Conservation (phyloP, 2,888 invertebrate genomes). For the Melipona beecheii region DNA sequence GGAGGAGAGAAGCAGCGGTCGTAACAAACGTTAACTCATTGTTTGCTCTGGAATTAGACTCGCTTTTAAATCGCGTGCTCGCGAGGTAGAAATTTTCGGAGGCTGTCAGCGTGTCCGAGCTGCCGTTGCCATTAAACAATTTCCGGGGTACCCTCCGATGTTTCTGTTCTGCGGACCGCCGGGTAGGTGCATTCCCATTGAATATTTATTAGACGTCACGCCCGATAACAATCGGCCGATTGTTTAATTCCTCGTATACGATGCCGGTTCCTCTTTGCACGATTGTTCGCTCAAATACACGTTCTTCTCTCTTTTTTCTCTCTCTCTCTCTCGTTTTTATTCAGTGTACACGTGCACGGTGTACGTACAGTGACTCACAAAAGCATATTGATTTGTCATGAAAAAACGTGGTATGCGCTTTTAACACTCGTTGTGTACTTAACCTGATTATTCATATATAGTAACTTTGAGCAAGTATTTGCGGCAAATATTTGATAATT, state of each 20-base stretch:
- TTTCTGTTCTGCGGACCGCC: slow-evolving; percentile 53
- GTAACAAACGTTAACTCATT: slow-evolving; percentile 45
- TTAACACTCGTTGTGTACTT: not conserved
- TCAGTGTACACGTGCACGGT: not conserved
- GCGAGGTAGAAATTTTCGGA: slow-evolving; percentile 45
- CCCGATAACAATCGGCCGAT: slow-evolving; percentile 76
- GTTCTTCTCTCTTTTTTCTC: not conserved
- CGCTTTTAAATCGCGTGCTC: slow-evolving; percentile 24
- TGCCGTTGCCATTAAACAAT: slow-evolving; percentile 59
- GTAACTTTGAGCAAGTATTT: too few species aligned
- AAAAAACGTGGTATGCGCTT: not conserved
- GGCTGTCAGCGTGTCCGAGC: slow-evolving; percentile 34
- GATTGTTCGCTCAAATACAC: slow-evolving; percentile 50
- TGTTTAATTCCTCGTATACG: slow-evolving; percentile 70
- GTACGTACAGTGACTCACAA: not conserved
- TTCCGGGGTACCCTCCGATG: slow-evolving; percentile 62
- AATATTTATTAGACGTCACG: slow-evolving; percentile 77
- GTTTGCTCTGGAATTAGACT: slow-evolving; percentile 36
- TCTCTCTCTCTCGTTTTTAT: not conserved
- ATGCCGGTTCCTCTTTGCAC: slow-evolving; percentile 42
- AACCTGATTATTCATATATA: too few species aligned
- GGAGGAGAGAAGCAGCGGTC: too few species aligned
- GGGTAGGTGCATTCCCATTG: slow-evolving; percentile 64
- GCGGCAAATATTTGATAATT: too few species aligned
- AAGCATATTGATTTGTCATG: not conserved